These are phyloP conservation scores for Lordiphosa mommai DNA, from an alignment of 1,140 invertebrate species.

Conservation along the genomic window DNA sequence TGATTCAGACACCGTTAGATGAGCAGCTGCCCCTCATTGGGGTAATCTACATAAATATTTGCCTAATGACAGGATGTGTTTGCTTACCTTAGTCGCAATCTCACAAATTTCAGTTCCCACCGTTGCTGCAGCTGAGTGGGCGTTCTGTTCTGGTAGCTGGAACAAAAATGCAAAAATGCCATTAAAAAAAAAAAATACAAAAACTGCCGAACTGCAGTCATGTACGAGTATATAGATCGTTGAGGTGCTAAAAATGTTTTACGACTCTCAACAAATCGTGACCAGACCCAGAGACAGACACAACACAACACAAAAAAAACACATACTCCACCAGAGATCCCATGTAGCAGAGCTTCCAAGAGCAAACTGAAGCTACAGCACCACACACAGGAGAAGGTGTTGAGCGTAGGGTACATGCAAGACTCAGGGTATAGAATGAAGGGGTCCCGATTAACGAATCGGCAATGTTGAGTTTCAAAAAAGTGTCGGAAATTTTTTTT, in stretches of 20 bases:
- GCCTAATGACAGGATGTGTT: constrained; percentile 71
- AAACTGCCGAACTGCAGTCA: constrained; percentile 32
- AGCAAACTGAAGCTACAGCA: constrained; percentile 10
- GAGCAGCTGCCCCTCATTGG: constrained; percentile 19
- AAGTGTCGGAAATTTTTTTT: too few relatives aligned
- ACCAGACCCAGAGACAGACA: constrained; percentile 57
- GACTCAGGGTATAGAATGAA: background rate
- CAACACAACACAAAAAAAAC: constrained; percentile 21
- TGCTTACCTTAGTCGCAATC: background rate
- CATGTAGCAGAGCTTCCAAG: constrained; percentile 13
- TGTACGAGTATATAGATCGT: constrained; percentile 59
- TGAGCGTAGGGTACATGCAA: constrained; percentile 10
- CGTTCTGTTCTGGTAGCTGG: constrained; percentile 59
- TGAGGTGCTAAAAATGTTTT: constrained; percentile 77
- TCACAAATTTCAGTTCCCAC: constrained; percentile 42
- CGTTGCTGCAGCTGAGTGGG: constrained; percentile 46
- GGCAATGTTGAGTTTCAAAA: too few relatives aligned
- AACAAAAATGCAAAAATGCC: constrained; percentile 57
- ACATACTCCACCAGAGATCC: constrained; percentile 3
- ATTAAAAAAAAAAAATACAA: constrained; percentile 47
- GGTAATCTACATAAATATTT: constrained; percentile 71
- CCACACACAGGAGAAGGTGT: constrained; percentile 27
- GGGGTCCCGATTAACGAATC: background rate
- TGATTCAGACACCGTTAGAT: constrained; percentile 48
- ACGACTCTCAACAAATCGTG: constrained; percentile 77